Evolutionary conservation across 2,113 vertebrate species (phyloP).

Genomic region (Apteryx mantelli): DNA sequence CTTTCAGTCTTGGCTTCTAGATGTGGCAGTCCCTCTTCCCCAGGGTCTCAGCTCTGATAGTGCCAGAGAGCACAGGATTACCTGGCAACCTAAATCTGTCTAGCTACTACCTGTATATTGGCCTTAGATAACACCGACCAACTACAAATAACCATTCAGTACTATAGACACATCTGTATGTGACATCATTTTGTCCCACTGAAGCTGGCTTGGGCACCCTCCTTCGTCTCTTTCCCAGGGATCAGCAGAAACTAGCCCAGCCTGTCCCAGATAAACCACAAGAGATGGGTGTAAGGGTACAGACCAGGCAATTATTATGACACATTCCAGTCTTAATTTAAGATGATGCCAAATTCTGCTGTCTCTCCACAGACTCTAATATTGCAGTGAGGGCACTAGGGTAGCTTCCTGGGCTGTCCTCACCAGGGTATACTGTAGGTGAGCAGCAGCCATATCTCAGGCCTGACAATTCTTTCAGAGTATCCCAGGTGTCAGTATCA

Average conservation of each 20-base stretch:
- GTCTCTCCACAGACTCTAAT: background rate
- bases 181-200: background rate
- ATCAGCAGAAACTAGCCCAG: background rate
- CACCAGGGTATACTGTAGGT: rapidly evolving
- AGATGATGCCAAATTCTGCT: background rate
- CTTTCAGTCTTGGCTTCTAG: background rate
- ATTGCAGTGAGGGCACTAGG: background rate
- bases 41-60: background rate
- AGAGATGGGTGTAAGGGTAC: background rate
- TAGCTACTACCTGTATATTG: background rate
- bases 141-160: background rate
- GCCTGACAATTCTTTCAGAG: background rate
- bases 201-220: background rate
- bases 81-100: background rate
- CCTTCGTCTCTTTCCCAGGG: background rate
- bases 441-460: background rate
- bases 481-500: background rate
- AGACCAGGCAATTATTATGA: background rate
- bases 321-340: background rate
- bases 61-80: background rate
- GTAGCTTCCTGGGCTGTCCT: background rate
- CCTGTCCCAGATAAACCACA: background rate
- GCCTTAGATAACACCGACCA: background rate
- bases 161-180: rapidly evolving
- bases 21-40: background rate